These are phyloP conservation scores for Marasmarcha lunaedactyla DNA, from an alignment of 2,888 invertebrate genomes.

Conservation along the genomic window DNA sequence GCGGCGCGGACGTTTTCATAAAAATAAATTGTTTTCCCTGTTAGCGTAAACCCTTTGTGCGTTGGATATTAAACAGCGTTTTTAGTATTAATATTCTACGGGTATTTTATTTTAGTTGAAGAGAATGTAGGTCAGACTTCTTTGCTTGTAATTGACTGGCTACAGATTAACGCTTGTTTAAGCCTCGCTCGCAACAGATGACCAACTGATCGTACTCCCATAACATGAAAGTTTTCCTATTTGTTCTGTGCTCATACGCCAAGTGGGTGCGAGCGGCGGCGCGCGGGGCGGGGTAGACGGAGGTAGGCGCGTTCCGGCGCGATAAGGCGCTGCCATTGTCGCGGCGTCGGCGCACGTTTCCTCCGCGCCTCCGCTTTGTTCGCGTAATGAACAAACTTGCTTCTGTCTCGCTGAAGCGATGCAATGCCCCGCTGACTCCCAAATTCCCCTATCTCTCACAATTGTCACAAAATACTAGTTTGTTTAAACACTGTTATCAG, in stretches of 20 bases:
- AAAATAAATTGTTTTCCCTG: background rate
- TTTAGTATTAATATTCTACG: background rate
- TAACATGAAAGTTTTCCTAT: slow-evolving; percentile 67
- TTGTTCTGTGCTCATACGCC: slow-evolving; percentile 66
- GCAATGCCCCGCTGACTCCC: slow-evolving; percentile 39
- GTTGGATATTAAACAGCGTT: background rate
- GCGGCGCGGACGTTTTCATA: background rate
- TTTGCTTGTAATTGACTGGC: background rate
- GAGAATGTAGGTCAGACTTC: background rate
- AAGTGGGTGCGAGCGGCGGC: slow-evolving; percentile 23
- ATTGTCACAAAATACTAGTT: slow-evolving; percentile 43
- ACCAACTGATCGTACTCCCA: slow-evolving; percentile 65
- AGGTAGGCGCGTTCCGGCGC: slow-evolving; percentile 59
- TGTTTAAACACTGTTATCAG: slow-evolving; percentile 53
- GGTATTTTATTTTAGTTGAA: background rate
- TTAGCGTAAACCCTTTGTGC: background rate
- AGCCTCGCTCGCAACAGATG: slow-evolving; percentile 53
- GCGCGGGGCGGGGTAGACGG: slow-evolving; percentile 13
- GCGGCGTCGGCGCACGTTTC: slow-evolving; percentile 69
- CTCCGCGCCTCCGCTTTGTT: slow-evolving; percentile 61
- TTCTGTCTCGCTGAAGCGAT: slow-evolving; percentile 57
- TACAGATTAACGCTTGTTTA: slow-evolving; percentile 45
- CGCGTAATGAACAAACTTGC: slow-evolving; percentile 68
- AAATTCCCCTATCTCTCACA: slow-evolving; percentile 52
- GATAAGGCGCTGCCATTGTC: slow-evolving; percentile 64